These are phyloP conservation scores for Psittacula echo DNA, from an alignment of 2,797 vertebrate genomes.

Conservation along the genomic window DNA sequence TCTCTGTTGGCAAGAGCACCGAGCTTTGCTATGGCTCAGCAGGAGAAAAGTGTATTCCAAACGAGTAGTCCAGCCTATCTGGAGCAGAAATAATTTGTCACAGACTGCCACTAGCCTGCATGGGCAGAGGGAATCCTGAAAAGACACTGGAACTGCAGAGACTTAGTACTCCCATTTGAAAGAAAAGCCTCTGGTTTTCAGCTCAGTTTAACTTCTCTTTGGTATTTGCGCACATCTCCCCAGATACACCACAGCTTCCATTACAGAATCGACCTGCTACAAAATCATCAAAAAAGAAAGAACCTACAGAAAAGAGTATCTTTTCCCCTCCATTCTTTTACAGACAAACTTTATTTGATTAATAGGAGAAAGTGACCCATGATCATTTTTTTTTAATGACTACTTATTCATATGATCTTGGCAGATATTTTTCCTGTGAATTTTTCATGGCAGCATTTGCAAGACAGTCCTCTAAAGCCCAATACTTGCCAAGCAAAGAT, in stretches of 20 bases:
- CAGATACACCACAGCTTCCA: neutral
- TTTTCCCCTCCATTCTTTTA: neutral
- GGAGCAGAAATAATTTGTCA: conserved; percentile 30
- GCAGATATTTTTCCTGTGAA: neutral
- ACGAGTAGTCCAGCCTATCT: conserved; percentile 12
- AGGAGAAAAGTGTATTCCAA: conserved; percentile 1
- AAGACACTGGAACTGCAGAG: neutral
- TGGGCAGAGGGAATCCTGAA: conserved; percentile 6
- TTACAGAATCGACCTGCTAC: neutral
- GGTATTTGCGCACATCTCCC: neutral
- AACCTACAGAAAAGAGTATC: neutral
- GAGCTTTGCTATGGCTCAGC: neutral
- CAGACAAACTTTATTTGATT: neutral
- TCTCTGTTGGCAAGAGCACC: neutral
- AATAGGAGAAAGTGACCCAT: neutral
- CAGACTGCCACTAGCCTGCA: neutral
- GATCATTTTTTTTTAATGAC: neutral
- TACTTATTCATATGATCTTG: neutral
- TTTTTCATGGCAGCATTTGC: neutral
- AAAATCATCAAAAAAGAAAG: neutral
- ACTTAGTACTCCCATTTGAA: neutral
- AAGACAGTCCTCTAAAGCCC: neutral
- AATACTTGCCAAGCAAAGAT: neutral
- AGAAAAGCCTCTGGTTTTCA: neutral
- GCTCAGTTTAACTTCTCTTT: neutral